Conservation (phyloP, 2,888 invertebrate genomes). For the Harpalus rufipes region DNA sequence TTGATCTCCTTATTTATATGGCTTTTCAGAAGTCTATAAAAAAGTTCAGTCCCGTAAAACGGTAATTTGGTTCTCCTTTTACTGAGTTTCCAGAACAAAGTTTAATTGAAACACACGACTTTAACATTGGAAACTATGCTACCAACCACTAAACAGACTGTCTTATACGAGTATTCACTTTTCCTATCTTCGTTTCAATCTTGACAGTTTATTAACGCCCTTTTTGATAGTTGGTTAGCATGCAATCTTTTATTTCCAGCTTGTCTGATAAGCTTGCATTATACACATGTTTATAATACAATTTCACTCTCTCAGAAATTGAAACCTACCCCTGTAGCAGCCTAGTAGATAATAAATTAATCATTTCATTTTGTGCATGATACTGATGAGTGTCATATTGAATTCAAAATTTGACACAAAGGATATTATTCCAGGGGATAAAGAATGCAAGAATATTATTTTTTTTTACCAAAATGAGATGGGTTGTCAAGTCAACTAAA, state of each 20-base stretch:
- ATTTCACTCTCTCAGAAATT: neutral
- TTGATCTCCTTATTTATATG: no score
- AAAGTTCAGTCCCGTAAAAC: no score
- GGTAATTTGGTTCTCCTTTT: no score
- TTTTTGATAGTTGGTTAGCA: neutral
- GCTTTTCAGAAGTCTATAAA: no score
- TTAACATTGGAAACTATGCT: neutral
- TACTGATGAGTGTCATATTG: neutral
- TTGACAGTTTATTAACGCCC: neutral
- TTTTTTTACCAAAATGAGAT: no score
- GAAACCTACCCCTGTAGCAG: neutral
- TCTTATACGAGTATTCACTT: neutral
- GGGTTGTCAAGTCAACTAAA: no score
- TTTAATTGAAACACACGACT: slow-evolving; percentile 3
- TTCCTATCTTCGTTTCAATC: neutral
- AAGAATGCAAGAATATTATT: no score
- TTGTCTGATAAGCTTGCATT: slow-evolving; percentile 16
- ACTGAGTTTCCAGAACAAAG: no score
- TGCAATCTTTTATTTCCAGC: neutral
- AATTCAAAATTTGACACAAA: slow-evolving; percentile 4
- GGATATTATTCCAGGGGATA: neutral
- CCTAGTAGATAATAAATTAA: slow-evolving; percentile 16
- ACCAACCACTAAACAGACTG: no score
- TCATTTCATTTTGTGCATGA: slow-evolving; percentile 3
- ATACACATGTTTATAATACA: slow-evolving; percentile 18